A percentile compares a stretch with the other conserved stretches of the same genome.
Evolutionary conservation across 1,140 invertebrate genomes (phyloP).

Genomic region (Calliopsis andreniformis): DNA sequence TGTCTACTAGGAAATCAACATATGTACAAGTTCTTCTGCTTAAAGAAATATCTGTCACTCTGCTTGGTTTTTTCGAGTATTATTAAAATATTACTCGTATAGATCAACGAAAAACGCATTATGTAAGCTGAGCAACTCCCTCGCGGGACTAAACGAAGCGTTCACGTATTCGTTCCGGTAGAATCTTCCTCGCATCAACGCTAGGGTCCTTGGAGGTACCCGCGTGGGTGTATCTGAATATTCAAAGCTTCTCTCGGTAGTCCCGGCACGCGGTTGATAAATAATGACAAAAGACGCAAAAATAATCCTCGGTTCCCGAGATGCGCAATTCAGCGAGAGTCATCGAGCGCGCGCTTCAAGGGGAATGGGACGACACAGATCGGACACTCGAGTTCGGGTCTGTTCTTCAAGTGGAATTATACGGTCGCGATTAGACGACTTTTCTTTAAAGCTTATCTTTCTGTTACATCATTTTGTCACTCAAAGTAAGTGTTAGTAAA

Average conservation of each 20-base stretch:
- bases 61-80: too few species aligned
- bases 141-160: neutral
- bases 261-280: conserved; percentile 64
- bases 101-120: neutral
- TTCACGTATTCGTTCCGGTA: neutral
- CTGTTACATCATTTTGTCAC: too few species aligned
- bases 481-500: too few species aligned
- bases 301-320: conserved; percentile 63
- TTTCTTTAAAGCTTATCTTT: too few species aligned
- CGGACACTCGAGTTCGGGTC: neutral
- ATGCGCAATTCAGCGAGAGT: conserved; percentile 46
- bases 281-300: conserved; percentile 73
- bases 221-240: conserved; percentile 76
- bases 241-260: conserved; percentile 69
- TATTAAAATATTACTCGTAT: too few species aligned
- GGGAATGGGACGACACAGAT: neutral
- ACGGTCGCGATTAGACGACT: neutral
- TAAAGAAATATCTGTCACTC: too few species aligned
- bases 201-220: conserved; percentile 50
- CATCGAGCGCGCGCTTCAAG: conserved; percentile 38
- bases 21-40: too few species aligned
- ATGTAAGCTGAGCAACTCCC: neutral
- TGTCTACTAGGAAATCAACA: too few species aligned
- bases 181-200: conserved; percentile 44
- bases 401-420: neutral